phyloP scores from a whole-genome alignment of 2,888 invertebrate genomes.

The Scrobipalpa atriplicella region DNA sequence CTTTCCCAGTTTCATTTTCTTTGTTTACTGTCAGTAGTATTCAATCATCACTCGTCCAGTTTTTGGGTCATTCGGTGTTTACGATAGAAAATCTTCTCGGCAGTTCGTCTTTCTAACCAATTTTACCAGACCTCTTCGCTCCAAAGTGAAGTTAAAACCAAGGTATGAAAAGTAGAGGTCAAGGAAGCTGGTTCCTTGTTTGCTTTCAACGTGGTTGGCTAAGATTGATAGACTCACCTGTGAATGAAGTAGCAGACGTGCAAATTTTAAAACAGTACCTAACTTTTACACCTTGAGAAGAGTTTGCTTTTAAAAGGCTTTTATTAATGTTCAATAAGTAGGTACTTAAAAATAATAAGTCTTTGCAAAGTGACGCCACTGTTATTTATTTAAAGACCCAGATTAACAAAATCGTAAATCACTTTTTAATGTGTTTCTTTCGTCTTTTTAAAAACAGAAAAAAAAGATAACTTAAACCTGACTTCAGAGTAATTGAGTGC shows the following conservation, averaged over 20 bases:
- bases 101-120: slow-evolving; percentile 12
- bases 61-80: slow-evolving; percentile 12
- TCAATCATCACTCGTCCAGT: slow-evolving; percentile 17
- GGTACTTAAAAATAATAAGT: neutral
- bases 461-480: no score
- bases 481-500: no score
- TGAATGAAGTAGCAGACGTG: slow-evolving; percentile 48
- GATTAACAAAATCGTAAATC: no score
- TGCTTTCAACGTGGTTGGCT: slow-evolving; percentile 38
- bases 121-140: neutral
- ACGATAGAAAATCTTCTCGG: slow-evolving; percentile 1
- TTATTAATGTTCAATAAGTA: neutral
- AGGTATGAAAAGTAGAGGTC: neutral
- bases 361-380: no score
- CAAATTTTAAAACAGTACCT: slow-evolving; percentile 40
- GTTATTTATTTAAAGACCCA: no score
- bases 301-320: slow-evolving; percentile 13
- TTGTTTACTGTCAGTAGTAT: neutral
- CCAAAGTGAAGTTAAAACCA: neutral
- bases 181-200: neutral
- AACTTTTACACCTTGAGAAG: slow-evolving; percentile 34
- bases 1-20: slow-evolving; percentile 5
- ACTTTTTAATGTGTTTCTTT: no score
- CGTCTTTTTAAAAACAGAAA: no score
- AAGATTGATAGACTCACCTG: slow-evolving; percentile 52